Evolutionary conservation across 2,888 invertebrate genomes (phyloP).

Genomic region (Saturnia japonica): DNA sequence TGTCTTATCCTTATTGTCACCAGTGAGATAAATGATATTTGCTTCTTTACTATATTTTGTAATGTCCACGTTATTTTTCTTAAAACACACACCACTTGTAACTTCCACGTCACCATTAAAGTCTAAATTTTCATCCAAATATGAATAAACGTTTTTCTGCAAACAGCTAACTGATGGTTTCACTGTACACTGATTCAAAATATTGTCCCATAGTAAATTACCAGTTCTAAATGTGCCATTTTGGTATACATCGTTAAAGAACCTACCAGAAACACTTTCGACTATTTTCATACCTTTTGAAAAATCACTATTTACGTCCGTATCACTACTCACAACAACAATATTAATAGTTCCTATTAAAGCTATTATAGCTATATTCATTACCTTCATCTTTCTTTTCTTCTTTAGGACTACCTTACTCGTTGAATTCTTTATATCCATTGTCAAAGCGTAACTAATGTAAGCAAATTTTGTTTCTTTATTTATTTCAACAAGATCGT

Average conservation of each 20-base stretch:
- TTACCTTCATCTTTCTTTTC: conserved; percentile 31
- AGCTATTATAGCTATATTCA: conserved; percentile 45
- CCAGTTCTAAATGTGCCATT: conserved; percentile 80
- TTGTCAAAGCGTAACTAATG: conserved; percentile 19
- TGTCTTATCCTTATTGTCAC: conserved; percentile 56
- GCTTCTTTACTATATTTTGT: conserved; percentile 79
- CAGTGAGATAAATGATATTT: conserved; percentile 73
- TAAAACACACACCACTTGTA: conserved; percentile 84
- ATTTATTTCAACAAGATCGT: conserved; percentile 21
- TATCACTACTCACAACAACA: conserved; percentile 32
- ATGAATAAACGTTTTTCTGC: conserved; percentile 89
- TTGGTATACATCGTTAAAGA: conserved; percentile 65
- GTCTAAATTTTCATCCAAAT: conserved; percentile 85
- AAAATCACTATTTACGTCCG: conserved; percentile 51
- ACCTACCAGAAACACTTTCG: conserved; percentile 62
- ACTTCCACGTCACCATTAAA: conserved; percentile 85
- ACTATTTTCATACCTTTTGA: conserved; percentile 59
- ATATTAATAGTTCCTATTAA: conserved; percentile 53
- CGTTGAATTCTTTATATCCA: conserved; percentile 35
- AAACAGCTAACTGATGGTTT: conserved; percentile 87
- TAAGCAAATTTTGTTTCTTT: conserved; percentile 1
- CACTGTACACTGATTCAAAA: conserved; percentile 86
- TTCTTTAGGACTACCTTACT: conserved; percentile 36
- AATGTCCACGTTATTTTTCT: conserved; percentile 83
- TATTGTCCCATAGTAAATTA: conserved; percentile 87